These are phyloP conservation scores for Penaeus vannamei DNA, from an alignment of 1,140 invertebrate genomes.

Conservation along the genomic window DNA sequence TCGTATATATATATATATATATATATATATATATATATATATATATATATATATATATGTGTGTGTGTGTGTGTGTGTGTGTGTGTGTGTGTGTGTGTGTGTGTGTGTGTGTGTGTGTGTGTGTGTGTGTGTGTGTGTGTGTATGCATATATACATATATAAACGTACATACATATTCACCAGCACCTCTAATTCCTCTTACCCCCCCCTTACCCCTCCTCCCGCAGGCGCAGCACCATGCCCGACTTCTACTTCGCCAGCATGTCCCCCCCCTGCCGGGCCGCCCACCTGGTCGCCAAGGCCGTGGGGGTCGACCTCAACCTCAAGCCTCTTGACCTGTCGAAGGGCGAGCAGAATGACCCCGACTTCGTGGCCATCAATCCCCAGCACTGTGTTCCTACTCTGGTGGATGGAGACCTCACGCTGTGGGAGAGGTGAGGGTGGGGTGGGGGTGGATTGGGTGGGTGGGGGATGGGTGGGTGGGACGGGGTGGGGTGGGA, in stretches of 20 bases:
- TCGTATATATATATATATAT: too few relatives aligned
- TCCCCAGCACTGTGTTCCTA: slow-evolving; percentile 66
- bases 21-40: too few relatives aligned
- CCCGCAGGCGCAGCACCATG: background rate
- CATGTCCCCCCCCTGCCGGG: slow-evolving; percentile 65
- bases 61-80: too few relatives aligned
- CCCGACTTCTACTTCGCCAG: slow-evolving; percentile 66
- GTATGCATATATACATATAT: background rate
- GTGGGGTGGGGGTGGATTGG: background rate
- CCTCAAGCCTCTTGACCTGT: slow-evolving; percentile 66
- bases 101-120: too few relatives aligned
- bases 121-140: too few relatives aligned
- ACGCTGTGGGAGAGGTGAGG: slow-evolving; percentile 61
- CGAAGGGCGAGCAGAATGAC: slow-evolving; percentile 66
- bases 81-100: too few relatives aligned
- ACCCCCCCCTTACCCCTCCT: background rate
- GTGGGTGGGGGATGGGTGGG: too few relatives aligned
- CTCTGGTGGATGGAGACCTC: slow-evolving; percentile 62
- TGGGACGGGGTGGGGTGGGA: too few relatives aligned
- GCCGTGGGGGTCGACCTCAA: slow-evolving; percentile 66
- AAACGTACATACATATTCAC: background rate
- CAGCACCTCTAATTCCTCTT: background rate
- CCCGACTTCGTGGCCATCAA: slow-evolving; percentile 68
- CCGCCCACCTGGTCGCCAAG: slow-evolving; percentile 67
- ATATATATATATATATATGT: too few relatives aligned